phyloP scores from a whole-genome alignment of 2,113 vertebrate genomes.

The Pungitius pungitius region DNA sequence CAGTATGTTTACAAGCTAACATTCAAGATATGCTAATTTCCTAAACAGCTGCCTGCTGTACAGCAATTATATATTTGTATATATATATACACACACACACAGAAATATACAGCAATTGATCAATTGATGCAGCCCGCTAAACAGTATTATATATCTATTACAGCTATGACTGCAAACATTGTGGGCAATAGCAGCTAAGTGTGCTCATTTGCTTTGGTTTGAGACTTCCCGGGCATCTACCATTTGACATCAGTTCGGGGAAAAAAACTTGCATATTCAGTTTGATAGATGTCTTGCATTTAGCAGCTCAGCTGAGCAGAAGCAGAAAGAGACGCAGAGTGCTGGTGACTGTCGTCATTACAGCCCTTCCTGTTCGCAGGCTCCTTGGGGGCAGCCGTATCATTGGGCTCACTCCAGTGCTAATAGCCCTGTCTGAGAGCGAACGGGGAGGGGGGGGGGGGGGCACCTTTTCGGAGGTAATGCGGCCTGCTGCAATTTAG shows the following conservation, averaged over 20 bases:
- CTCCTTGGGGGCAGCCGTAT: conserved; percentile 59
- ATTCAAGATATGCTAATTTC: neutral
- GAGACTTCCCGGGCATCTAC: neutral
- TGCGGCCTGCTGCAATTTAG: conserved; percentile 68
- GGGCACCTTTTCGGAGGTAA: conserved; percentile 72
- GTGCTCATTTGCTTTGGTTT: conserved; percentile 6
- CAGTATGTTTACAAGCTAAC: neutral
- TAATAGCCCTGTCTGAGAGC: conserved; percentile 74
- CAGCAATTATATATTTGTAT: too few species aligned
- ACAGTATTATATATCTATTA: neutral
- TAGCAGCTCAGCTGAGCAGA: conserved; percentile 53
- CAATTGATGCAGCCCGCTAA: neutral
- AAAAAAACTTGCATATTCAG: conserved; percentile 32
- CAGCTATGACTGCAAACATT: neutral
- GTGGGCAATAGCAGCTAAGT: neutral
- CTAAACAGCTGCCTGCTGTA: neutral
- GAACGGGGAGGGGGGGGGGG: too few species aligned
- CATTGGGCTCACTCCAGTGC: conserved; percentile 70
- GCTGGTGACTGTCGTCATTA: conserved; percentile 65
- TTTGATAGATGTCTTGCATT: conserved; percentile 49
- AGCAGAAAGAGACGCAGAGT: conserved; percentile 46
- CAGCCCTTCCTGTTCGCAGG: conserved; percentile 42
- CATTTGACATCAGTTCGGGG: neutral
- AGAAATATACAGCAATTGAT: too few species aligned
- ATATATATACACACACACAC: too few species aligned